These are phyloP conservation scores for Chloroceryle inda DNA, from an alignment of 2,797 vertebrate genomes.

Conservation along the genomic window DNA sequence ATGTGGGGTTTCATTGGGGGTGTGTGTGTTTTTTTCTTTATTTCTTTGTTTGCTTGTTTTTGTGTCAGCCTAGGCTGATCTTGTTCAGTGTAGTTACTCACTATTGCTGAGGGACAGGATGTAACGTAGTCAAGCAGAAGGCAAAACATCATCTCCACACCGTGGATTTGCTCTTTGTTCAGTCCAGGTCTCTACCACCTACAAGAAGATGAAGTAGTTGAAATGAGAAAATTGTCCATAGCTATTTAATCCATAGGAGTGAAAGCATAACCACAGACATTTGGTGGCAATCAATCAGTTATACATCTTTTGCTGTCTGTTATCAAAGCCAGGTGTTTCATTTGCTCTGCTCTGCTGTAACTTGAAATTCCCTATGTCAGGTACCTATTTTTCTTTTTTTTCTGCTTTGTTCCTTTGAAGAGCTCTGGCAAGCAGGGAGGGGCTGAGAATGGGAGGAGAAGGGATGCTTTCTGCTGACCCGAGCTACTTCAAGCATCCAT, in stretches of 20 bases:
- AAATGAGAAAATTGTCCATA: neutral
- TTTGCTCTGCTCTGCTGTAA: conserved; percentile 28
- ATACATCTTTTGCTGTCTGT: neutral
- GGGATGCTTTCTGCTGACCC: neutral
- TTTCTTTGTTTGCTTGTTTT: neutral
- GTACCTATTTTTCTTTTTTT: neutral
- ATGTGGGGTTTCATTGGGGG: accelerated
- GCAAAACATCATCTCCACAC: neutral
- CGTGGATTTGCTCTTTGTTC: neutral
- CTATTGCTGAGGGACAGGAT: neutral
- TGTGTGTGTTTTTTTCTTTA: no score
- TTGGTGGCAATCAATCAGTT: neutral
- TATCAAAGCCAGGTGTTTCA: conserved; percentile 18
- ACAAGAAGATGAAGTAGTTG: neutral
- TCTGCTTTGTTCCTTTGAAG: neutral
- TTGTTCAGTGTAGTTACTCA: neutral
- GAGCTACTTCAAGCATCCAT: neutral
- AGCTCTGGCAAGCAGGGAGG: neutral
- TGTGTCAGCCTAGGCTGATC: neutral
- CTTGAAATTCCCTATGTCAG: neutral
- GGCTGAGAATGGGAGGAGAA: neutral
- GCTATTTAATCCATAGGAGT: neutral
- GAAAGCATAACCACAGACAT: neutral
- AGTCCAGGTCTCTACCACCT: neutral
- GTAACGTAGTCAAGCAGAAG: neutral